phyloP scores from a whole-genome alignment of 2,797 vertebrate species.

The Triplophysa bombifrons region DNA sequence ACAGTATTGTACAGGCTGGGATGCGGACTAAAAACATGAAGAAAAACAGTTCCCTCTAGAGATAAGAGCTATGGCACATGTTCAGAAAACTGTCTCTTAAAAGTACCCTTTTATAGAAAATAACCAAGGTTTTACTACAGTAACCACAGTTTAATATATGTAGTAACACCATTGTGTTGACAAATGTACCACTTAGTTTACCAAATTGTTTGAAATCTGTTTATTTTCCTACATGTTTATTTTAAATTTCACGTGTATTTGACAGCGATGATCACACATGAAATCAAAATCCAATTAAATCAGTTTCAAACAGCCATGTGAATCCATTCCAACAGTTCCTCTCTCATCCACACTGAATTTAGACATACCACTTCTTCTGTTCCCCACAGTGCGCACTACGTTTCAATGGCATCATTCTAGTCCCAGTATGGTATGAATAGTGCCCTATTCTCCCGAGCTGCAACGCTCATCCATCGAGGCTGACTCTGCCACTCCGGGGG shows the following conservation, averaged over 20 bases:
- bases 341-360: constrained; percentile 9
- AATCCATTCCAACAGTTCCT: neutral
- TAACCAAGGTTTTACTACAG: no score
- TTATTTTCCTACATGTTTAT: neutral
- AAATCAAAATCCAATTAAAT: neutral
- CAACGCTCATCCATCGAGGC: constrained; percentile 41
- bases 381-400: constrained; percentile 25
- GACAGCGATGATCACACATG: no score
- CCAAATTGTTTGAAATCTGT: neutral
- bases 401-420: constrained; percentile 52
- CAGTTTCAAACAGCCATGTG: neutral
- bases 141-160: no score
- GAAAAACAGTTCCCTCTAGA: no score
- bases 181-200: neutral
- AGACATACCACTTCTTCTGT: constrained; percentile 5
- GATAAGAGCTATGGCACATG: no score
- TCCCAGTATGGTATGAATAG: constrained; percentile 39
- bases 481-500: constrained; percentile 37
- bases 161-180: no score
- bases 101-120: no score
- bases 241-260: neutral
- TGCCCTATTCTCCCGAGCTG: constrained; percentile 39
- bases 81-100: no score
- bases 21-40: no score
- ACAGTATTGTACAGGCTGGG: neutral